phyloP scores from a whole-genome alignment of 2,113 vertebrate genomes.

The Progne subis region DNA sequence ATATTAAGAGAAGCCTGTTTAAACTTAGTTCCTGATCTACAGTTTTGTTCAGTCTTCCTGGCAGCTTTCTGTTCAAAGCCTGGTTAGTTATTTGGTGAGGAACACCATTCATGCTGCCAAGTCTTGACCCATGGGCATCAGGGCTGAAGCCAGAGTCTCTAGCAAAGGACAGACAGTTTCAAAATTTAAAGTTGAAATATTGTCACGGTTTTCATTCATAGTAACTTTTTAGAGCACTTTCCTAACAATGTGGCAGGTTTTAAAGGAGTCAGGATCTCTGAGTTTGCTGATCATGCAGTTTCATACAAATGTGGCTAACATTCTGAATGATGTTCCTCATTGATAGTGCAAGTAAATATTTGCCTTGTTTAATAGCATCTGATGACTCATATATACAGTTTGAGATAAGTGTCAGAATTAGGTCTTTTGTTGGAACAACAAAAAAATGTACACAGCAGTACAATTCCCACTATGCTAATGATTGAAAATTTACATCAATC shows the following conservation, averaged over 20 bases:
- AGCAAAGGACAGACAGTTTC: neutral
- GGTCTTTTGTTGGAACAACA: neutral
- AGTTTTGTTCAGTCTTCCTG: neutral
- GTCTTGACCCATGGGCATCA: accelerated
- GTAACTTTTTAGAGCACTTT: neutral
- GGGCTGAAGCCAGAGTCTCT: neutral
- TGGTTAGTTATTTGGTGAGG: neutral
- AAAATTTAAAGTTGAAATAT: neutral
- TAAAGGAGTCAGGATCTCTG: neutral
- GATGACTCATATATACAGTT: neutral
- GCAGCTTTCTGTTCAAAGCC: too few relatives aligned
- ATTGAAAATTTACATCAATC: neutral
- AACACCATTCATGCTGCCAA: accelerated
- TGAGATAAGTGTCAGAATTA: neutral
- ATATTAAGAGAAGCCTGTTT: neutral
- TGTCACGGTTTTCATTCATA: neutral
- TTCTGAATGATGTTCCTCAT: neutral
- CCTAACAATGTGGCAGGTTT: neutral
- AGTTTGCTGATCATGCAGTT: neutral
- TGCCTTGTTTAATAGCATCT: neutral
- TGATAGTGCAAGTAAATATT: neutral
- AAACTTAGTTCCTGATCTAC: neutral
- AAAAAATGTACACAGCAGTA: neutral
- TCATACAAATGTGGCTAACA: neutral
- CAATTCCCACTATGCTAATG: neutral